These are phyloP conservation scores for Apoda limacodes DNA, from an alignment of 2,888 invertebrate species.

Conservation along the genomic window DNA sequence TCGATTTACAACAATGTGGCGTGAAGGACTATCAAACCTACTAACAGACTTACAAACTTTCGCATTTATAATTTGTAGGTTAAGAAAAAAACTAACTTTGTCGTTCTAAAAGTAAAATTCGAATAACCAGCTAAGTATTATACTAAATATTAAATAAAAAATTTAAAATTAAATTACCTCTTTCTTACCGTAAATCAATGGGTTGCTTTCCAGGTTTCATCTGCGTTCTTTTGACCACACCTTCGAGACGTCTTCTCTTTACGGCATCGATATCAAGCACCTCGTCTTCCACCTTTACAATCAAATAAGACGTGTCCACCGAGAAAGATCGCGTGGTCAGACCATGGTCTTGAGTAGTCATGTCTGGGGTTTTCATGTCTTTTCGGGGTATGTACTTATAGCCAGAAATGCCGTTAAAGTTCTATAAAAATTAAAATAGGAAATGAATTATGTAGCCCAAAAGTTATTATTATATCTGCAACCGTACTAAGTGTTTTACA, in stretches of 20 bases:
- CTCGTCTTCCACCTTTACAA: slow-evolving; percentile 45
- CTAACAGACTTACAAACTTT: no score
- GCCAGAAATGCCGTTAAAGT: slow-evolving; percentile 31
- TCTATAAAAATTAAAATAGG: slow-evolving; percentile 23
- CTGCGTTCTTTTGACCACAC: slow-evolving; percentile 29
- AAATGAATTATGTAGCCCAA: not conserved
- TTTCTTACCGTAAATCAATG: slow-evolving; percentile 43
- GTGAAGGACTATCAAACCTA: no score
- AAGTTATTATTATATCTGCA: not conserved
- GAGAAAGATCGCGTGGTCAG: slow-evolving; percentile 34
- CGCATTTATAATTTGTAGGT: no score
- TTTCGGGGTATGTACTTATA: slow-evolving; percentile 44
- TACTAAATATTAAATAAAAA: no score
- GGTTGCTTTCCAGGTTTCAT: slow-evolving; percentile 35
- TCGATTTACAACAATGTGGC: no score
- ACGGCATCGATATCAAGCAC: slow-evolving; percentile 25
- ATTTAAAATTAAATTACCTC: no score
- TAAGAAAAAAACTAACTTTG: no score
- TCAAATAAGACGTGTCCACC: slow-evolving; percentile 44
- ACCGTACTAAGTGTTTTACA: not conserved
- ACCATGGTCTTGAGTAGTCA: slow-evolving; percentile 28
- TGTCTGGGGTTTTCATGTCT: no score
- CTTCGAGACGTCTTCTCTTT: slow-evolving; percentile 31
- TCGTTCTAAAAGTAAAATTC: no score
- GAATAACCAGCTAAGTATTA: no score